Evolutionary conservation across 2,797 vertebrate genomes (phyloP), one percentile per base, ranked within the genome.

Genomic region (Tragelaphus oryx): DNA sequence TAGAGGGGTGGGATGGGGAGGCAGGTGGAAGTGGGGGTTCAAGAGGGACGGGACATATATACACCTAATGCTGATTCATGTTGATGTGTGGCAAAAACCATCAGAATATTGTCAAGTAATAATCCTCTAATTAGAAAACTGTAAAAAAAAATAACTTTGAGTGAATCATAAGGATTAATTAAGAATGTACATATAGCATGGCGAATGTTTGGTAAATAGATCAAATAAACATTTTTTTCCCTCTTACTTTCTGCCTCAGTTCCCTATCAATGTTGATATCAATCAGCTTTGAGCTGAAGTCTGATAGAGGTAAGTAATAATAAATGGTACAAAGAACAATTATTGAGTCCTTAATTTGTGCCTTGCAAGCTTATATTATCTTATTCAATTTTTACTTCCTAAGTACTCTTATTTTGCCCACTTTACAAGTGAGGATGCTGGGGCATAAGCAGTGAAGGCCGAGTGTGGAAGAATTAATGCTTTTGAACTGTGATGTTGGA

Each of bases 351-450:
- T 55, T 59, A 52, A 78, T 83, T 54, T 83, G 20, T 62, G 65
- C 14, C 44, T 24, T 48, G 41, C 11, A 57, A 18, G 11, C 44
- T 92, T 52, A 44, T 28, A 74, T 59, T 48, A 57, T 14, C 16
- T 71, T 10, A 75, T 65, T 68, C 13, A 78, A 78, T 20, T 30
- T 65, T 89, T 20, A 52, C 9, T 87, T 62, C 68, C 1, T 37
- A 82, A 83, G 26, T 68, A 78, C 14, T 68, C 41, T 11, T 28
- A 83, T n/a, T 57, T 59, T 7, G 24, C 1, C 95, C 30, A 59
- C 13, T n/a, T 93, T 95, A 97, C 79, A 92, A 94, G 86, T 76
- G n/a, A 86, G 89, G 87, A 80, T 88, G 94, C 87, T n/a, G 46
- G 84, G 71, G 76, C 18, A n/a, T 11, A 3, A 93, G 92, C 44